Conservation (phyloP, 2,113 vertebrate species). For the Galemys pyrenaicus region DNA sequence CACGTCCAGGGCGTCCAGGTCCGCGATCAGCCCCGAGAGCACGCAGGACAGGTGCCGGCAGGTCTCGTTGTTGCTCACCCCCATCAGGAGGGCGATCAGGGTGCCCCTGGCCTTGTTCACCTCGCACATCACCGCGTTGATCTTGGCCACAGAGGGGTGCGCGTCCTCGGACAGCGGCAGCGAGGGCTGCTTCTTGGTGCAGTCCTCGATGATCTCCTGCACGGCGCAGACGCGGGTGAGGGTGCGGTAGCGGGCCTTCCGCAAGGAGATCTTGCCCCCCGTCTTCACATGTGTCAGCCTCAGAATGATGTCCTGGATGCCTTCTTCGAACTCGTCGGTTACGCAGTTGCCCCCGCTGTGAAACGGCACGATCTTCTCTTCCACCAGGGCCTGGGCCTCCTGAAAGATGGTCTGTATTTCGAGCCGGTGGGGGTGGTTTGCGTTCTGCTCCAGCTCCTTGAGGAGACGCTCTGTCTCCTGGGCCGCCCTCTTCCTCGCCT, state of each 20-base stretch:
- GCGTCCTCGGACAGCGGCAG: slow-evolving; percentile 93
- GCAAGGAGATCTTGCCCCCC: slow-evolving; percentile 91
- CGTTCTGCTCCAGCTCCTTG: slow-evolving; percentile 95
- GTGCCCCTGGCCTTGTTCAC: slow-evolving; percentile 95
- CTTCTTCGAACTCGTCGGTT: slow-evolving; percentile 93
- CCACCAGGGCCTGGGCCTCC: slow-evolving; percentile 91
- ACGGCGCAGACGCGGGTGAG: slow-evolving; percentile 94
- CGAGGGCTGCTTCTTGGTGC: slow-evolving; percentile 89
- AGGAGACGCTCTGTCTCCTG: slow-evolving; percentile 94
- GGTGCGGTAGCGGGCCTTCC: slow-evolving; percentile 94
- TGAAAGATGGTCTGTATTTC: slow-evolving; percentile 92
- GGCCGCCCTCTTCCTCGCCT: slow-evolving; percentile 92
- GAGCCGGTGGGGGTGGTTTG: slow-evolving; percentile 91
- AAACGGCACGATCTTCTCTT: slow-evolving; percentile 89
- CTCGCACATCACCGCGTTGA: slow-evolving; percentile 95
- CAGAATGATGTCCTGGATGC: slow-evolving; percentile 93
- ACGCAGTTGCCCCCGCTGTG: slow-evolving; percentile 86
- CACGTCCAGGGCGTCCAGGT: slow-evolving; percentile 96
- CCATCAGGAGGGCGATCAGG: slow-evolving; percentile 95
- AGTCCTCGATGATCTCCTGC: slow-evolving; percentile 94
- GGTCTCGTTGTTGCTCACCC: slow-evolving; percentile 92
- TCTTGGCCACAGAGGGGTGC: slow-evolving; percentile 92
- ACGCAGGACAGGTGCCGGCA: slow-evolving; percentile 94
- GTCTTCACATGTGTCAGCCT: slow-evolving; percentile 96
- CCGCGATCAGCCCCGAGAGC: slow-evolving; percentile 94